A percentile compares a stretch with the other conserved stretches of the same genome.
Evolutionary conservation across 2,888 invertebrate genomes (phyloP).

Genomic region (Mantis religiosa): DNA sequence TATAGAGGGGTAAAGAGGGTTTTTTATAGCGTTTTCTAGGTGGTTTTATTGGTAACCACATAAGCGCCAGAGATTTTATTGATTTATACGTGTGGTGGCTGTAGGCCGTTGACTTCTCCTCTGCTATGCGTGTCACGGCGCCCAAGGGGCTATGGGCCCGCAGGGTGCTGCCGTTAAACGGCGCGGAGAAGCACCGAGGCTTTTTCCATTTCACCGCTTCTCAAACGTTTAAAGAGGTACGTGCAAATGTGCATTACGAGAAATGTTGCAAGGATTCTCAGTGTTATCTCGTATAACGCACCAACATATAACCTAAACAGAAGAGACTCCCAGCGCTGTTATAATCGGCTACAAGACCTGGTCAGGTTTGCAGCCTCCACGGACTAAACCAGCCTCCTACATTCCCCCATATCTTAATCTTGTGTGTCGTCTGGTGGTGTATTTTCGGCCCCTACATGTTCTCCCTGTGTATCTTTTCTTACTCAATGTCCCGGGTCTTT

Average conservation of each 20-base stretch:
- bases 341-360: too few relatives aligned
- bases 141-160: background rate
- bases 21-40: background rate
- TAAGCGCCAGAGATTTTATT: conserved; percentile 15
- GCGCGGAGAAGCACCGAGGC: background rate
- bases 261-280: background rate
- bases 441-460: too few relatives aligned
- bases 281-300: too few relatives aligned
- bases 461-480: too few relatives aligned
- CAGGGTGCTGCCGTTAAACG: background rate
- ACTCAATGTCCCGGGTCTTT: too few relatives aligned
- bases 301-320: too few relatives aligned
- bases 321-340: too few relatives aligned
- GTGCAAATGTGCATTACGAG: background rate
- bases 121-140: background rate
- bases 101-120: conserved; percentile 14
- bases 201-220: background rate
- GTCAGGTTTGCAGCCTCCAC: too few relatives aligned
- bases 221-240: background rate
- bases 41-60: conserved; percentile 15
- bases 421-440: too few relatives aligned
- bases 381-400: too few relatives aligned
- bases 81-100: background rate
- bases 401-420: too few relatives aligned
- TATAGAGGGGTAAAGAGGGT: background rate